These are phyloP conservation scores for Channa argus DNA, from an alignment of 2,113 vertebrate genomes.

Conservation along the genomic window DNA sequence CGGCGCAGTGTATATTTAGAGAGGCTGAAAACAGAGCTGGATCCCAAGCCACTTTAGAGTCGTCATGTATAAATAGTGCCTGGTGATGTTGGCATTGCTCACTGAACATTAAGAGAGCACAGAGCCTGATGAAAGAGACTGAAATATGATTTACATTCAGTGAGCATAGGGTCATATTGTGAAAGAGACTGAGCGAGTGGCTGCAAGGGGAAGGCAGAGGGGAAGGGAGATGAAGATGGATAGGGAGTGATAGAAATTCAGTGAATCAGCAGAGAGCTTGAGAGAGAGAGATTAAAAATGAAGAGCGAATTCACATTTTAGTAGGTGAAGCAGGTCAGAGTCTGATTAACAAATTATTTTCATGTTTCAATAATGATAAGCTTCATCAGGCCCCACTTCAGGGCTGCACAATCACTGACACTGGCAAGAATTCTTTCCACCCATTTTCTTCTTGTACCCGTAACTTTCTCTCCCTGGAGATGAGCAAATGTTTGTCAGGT, in stretches of 20 bases:
- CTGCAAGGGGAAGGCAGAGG: constrained; percentile 26
- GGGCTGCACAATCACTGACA: constrained; percentile 6
- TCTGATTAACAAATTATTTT: constrained; percentile 63
- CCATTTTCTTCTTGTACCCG: not conserved
- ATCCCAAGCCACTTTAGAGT: constrained; percentile 43
- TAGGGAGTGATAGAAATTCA: constrained; percentile 25
- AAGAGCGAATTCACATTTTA: constrained; percentile 44
- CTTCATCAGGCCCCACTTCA: constrained; percentile 36
- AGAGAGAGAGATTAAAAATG: constrained; percentile 28
- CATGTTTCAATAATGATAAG: constrained; percentile 60
- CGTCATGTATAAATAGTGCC: constrained; percentile 72
- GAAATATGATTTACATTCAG: constrained; percentile 78
- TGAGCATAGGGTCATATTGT: constrained; percentile 39
- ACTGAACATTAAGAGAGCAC: constrained; percentile 48
- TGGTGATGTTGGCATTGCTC: constrained; percentile 53
- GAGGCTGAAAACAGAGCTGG: constrained; percentile 66
- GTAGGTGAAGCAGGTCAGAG: constrained; percentile 49
- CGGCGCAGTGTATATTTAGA: constrained; percentile 58
- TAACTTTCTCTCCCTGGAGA: constrained; percentile 12
- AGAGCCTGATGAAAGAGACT: constrained; percentile 78
- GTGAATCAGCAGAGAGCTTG: constrained; percentile 13
- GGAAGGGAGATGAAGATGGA: constrained; percentile 49
- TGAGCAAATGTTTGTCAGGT: constrained; percentile 15
- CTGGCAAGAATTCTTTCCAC: not conserved
- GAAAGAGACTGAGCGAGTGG: constrained; percentile 21